phyloP scores from a whole-genome alignment of 1,140 invertebrate genomes.

The Ceratina japonica region DNA sequence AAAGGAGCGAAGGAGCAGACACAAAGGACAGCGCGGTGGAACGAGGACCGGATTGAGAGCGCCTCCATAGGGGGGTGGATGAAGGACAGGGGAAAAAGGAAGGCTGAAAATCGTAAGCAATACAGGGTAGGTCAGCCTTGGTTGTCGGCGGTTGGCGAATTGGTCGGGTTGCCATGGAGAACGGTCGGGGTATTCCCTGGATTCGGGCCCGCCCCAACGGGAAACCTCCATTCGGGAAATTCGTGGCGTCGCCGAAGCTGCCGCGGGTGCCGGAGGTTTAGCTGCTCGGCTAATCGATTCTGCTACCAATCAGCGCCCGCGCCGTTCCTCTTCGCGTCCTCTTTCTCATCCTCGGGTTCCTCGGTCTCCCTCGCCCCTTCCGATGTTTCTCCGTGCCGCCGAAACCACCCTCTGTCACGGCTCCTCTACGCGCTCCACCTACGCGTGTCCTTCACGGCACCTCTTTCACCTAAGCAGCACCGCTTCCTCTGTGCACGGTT shows the following conservation, averaged over 20 bases:
- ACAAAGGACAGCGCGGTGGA: constrained; percentile 38
- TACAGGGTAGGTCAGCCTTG: constrained; percentile 68
- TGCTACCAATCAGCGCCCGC: constrained; percentile 73
- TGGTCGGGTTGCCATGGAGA: constrained; percentile 75
- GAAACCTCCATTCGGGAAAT: constrained; percentile 76
- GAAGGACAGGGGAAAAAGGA: constrained; percentile 1
- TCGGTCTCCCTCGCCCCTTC: background rate
- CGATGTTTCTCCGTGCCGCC: background rate
- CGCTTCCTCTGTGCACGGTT: constrained; percentile 20
- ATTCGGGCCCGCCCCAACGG: constrained; percentile 74
- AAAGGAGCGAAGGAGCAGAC: constrained; percentile 24
- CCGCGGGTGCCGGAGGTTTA: constrained; percentile 68
- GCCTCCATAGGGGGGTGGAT: background rate
- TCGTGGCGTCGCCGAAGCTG: constrained; percentile 73
- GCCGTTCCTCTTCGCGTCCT: constrained; percentile 53
- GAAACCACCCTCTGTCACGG: background rate
- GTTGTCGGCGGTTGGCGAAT: constrained; percentile 76
- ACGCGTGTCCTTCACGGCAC: constrained; percentile 15
- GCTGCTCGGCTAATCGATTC: constrained; percentile 75
- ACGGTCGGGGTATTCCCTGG: constrained; percentile 70
- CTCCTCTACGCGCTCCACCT: constrained; percentile 6
- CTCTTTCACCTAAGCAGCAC: constrained; percentile 33
- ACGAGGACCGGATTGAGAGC: constrained; percentile 23
- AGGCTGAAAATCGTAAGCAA: constrained; percentile 52
- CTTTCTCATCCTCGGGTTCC: constrained; percentile 39